phyloP scores from a whole-genome alignment of 2,113 vertebrate species.

The Onychorhynchus coronatus region DNA sequence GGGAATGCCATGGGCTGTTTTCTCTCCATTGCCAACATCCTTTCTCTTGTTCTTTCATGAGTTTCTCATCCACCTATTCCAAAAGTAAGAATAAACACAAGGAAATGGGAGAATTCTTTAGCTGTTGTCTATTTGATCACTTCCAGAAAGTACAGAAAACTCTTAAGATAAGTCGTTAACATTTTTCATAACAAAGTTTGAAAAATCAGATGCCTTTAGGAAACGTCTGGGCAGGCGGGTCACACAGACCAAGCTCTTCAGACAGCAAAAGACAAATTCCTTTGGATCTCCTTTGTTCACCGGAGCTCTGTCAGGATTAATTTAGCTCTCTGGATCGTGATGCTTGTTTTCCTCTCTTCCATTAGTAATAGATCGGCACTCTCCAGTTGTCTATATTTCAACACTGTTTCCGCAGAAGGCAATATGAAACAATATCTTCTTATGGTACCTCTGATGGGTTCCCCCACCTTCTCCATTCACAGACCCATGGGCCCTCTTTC shows the following conservation, averaged over 20 bases:
- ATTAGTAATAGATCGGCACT: accelerated
- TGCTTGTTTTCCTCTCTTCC: not conserved
- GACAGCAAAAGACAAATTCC: not conserved
- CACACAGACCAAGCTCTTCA: not conserved
- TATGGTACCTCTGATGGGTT: not conserved
- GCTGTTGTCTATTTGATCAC: not conserved
- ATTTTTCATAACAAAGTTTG: not conserved
- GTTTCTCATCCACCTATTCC: not conserved
- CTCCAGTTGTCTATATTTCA: not conserved
- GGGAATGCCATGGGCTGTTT: not conserved
- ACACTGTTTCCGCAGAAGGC: not conserved
- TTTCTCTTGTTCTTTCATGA: not conserved
- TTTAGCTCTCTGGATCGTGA: not conserved
- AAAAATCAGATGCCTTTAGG: not conserved
- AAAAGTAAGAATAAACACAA: not conserved
- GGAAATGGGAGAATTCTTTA: not conserved
- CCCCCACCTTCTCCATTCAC: not conserved
- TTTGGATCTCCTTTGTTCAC: not conserved
- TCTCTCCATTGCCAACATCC: not conserved
- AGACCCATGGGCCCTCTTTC: not conserved
- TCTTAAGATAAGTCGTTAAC: not conserved
- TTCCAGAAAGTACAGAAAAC: not conserved
- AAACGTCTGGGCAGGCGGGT: not conserved
- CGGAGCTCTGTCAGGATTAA: not conserved
- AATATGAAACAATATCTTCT: not conserved